Evolutionary conservation across 2,888 invertebrate genomes (phyloP), one percentile per base, ranked within the genome.

Genomic region (Cenopis cana): DNA sequence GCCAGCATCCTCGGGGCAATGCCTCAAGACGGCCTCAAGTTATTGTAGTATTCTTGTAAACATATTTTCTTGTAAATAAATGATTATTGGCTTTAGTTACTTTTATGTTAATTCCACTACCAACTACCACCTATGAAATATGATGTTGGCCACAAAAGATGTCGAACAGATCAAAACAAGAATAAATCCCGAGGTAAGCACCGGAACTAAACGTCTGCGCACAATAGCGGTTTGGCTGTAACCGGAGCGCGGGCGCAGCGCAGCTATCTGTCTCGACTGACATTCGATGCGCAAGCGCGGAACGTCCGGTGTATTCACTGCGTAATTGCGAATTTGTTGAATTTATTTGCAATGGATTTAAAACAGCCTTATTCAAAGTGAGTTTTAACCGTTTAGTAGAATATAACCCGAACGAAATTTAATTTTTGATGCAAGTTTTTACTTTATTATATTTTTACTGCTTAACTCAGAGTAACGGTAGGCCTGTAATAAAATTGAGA

Each of bases 191-290:
- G 49, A 49, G 20, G 29, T 67, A 67, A 67, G 67, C 66, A 71
- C 89, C 90, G 90, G 89, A 92, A 90, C 86, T 85, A 86, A 83
- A 80, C 83, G 87, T 86, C 86, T 84, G 85, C 80, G 73, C 77
- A 88, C 88, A 91, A 89, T 86, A 76, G 82, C 76, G 87, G 88
- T 89, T 86, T 85, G 84, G 88, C 82, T 88, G 91, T 84, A 91
- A 90, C 83, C 78, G 75, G 80, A 90, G 60, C 87, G 90, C 90
- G 41, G 41, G 46, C 52, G 62, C 69, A 60, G 46, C 52, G 62
- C 69, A 60, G 20, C 82, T 83, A 81, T 83, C 82, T 72, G 69
- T 64, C 64, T 54, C 64, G 64, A 61, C 74, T 77, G 87, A 78
- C 78, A 87, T 86, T 78, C 76, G 87, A 88, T 88, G 80, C 87